Evolutionary conservation across 2,888 invertebrate genomes (phyloP).

Genomic region (Ametastegia equiseti): DNA sequence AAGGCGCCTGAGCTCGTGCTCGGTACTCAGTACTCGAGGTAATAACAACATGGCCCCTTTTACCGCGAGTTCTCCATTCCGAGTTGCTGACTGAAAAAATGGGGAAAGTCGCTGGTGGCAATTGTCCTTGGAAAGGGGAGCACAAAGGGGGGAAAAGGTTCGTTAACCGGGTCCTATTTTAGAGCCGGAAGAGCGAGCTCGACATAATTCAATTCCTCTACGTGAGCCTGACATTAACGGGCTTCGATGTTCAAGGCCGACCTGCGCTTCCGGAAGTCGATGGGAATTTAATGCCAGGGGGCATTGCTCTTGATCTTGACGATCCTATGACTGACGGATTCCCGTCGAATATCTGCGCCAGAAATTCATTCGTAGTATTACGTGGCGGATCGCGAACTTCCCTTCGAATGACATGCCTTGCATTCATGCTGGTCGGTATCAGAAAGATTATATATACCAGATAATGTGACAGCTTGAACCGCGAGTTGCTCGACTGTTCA

Average conservation of each 20-base stretch:
- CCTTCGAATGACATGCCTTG: neutral
- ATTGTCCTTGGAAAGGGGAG: neutral
- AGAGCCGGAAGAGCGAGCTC: neutral
- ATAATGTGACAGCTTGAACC: neutral
- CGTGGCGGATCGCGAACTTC: neutral
- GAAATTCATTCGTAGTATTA: neutral
- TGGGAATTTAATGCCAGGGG: neutral
- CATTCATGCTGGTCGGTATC: neutral
- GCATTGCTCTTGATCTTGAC: neutral
- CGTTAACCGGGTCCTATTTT: neutral
- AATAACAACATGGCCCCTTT: neutral
- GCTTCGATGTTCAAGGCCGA: neutral
- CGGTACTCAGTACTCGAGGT: neutral
- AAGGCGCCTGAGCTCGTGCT: neutral
- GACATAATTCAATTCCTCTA: conserved; percentile 28
- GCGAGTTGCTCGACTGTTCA: neutral
- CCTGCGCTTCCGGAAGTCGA: neutral
- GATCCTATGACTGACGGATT: neutral
- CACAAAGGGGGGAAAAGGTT: neutral
- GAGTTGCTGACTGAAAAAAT: neutral
- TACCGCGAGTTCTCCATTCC: neutral
- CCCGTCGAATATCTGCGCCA: neutral
- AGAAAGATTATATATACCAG: neutral
- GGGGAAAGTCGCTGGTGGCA: neutral
- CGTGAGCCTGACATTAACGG: conserved; percentile 23